A percentile compares a stretch with the other conserved stretches of the same genome.
Evolutionary conservation across 2,888 invertebrate species (phyloP).

Genomic region (Coecobrya sp.): DNA sequence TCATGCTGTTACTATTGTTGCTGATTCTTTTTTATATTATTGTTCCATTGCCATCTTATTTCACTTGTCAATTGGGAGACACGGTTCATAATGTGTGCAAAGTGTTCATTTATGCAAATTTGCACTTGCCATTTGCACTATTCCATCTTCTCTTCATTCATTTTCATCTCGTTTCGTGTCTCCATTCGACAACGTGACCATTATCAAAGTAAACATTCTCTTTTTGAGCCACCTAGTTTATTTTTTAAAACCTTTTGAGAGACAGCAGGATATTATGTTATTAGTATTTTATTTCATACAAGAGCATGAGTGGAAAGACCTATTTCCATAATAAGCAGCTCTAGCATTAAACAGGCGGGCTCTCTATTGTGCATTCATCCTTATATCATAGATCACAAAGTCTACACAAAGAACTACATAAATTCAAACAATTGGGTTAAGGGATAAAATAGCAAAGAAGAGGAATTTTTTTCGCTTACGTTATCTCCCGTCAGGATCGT

Average conservation of each 20-base stretch:
- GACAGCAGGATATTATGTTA: neutral
- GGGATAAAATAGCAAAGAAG: slow-evolving; percentile 19
- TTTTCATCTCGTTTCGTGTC: slow-evolving; percentile 17
- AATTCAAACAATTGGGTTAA: slow-evolving; percentile 58
- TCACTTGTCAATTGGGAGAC: slow-evolving; percentile 40
- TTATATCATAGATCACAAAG: neutral
- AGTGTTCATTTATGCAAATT: slow-evolving; percentile 69
- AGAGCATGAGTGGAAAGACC: slow-evolving; percentile 1
- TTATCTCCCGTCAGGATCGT: slow-evolving; percentile 35
- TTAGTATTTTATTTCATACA: slow-evolving; percentile 24
- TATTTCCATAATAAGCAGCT: slow-evolving; percentile 51
- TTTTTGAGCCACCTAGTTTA: slow-evolving; percentile 48
- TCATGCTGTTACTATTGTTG: neutral
- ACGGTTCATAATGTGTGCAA: slow-evolving; percentile 60
- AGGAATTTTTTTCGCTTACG: neutral
- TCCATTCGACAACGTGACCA: slow-evolving; percentile 40
- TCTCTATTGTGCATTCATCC: slow-evolving; percentile 2
- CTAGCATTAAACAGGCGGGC: slow-evolving; percentile 38
- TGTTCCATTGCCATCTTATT: slow-evolving; percentile 15
- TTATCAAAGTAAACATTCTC: slow-evolving; percentile 20
- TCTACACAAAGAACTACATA: slow-evolving; percentile 21
- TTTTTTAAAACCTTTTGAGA: slow-evolving; percentile 45
- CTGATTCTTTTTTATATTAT: slow-evolving; percentile 19
- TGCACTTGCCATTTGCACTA: slow-evolving; percentile 52
- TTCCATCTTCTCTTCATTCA: slow-evolving; percentile 23